Base-by-base conservation (phyloP, 2,888 invertebrate genomes). In the Beris morrisii region DNA sequence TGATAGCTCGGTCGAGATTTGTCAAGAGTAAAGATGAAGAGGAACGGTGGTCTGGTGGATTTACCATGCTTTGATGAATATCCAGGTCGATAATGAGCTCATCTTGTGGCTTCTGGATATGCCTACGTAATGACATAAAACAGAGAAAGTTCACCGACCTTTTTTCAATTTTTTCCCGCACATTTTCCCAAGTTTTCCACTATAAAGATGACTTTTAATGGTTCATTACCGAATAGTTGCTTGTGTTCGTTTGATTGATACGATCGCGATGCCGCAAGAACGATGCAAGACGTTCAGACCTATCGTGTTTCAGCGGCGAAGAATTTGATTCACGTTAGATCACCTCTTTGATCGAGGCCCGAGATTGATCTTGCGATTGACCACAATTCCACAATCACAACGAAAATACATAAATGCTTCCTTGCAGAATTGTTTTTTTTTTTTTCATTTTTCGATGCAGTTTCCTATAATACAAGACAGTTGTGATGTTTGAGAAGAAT, bases 61-160 rank as follows among this genome's bases (percentile, higher is more conserved):
- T 44, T 44, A 11, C 56, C 44, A 56, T 56, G 58, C 58, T 31
- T 45, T 28, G 58, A 45, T 58, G 58, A 58, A 58, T 58, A 58
- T 58, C 58, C 45, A 58, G 58, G 58, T 58, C 45, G 58, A 58
- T 58, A 58, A 58, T 58, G 58, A 58, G 58, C 58, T 58, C 28
- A 58, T 58, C 58, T 58, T 58, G 58, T 58, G 45, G 58, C 58
- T 58, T 58, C 58, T 58, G 58, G 22, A 30, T 45, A 30, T 12
- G 12, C 31, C 5, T 12, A 54, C 30, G 44, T 56, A 56, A 56
- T 44, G 56, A 56, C 58, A 12, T 46, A 28, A 30, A 45, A 46
- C 58, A 58, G 45, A 45, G 30, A 44, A 44, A 58, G 58, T 58
- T 58, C 58, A 58, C 15, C 58, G 58, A 58, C 58, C 58, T 58